Evolutionary conservation across 2,888 invertebrate genomes (phyloP), one percentile per base, ranked within the genome.

Genomic region (Eumerus sabulonum): DNA sequence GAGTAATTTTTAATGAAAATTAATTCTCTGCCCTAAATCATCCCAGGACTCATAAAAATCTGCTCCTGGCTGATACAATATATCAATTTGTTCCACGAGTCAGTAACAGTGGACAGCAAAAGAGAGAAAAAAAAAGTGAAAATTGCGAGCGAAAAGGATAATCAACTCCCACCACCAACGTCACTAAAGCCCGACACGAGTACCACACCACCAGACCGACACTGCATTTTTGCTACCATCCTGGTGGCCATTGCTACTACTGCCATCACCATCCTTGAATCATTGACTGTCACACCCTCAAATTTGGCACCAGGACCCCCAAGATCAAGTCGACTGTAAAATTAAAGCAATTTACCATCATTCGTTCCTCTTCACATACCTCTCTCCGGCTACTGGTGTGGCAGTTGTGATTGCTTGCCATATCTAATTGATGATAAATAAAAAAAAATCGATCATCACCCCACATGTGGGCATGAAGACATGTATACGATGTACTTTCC

Each of bases 371-470:
- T 72, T 56, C 71, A 51, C 17, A 9, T 42, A 9, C n/a, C 27
- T 1, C 18, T 5, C 47, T 27, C 27, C 11, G 36, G 19, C 16
- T 36, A 47, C 42, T 53, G 44, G 44, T 45, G 57, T 67, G 45
- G 40, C 63, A 64, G 60, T 79, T 64, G 79, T 74, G 79, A 74
- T 70, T 79, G 79, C 64, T 79, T 74, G 73, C 85, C 85, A 84
- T 85, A 84, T 83, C 86, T 87, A 87, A 87, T 87, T 87, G 86
- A 85, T 83, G 84, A 84, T 82, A 82, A 83, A 83, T 82, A 74
- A 68, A 81, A 74, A 53, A 11, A 47, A 68, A 54, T 53, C 51
- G 42, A 18, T 63, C 77, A 67, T 56, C 56, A 57, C 51, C 59
- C 48, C 67, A 57, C 63, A 27, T 63, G 64, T 64, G 56, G 16